phyloP scores from a whole-genome alignment of 92 coral and sea anemone genomes.

The Metridium senile region DNA sequence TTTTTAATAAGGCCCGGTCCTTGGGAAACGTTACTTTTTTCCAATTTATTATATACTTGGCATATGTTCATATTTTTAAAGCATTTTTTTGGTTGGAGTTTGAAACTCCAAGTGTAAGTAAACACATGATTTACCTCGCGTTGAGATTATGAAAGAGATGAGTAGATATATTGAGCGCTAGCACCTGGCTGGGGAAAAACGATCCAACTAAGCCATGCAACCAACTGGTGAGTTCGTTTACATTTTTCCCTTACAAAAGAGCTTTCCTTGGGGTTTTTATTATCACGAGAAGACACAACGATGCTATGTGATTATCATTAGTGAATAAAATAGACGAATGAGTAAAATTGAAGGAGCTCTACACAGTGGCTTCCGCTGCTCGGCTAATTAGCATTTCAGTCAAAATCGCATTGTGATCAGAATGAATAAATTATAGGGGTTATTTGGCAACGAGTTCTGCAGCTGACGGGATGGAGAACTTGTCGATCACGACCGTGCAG shows the following conservation, averaged over 20 bases:
- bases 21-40: conserved; percentile 24
- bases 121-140: neutral
- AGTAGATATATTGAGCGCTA: conserved; percentile 12
- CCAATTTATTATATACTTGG: neutral
- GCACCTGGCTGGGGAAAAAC: conserved; percentile 12
- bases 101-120: neutral
- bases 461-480: conserved; percentile 46
- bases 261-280: conserved; percentile 11
- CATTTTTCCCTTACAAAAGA: neutral
- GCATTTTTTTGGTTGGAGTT: neutral
- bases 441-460: conserved; percentile 45
- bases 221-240: conserved; percentile 14
- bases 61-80: neutral
- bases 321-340: neutral
- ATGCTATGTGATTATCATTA: conserved; percentile 14
- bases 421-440: conserved; percentile 90
- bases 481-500: conserved; percentile 12
- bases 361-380: conserved; percentile 38
- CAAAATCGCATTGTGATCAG: conserved; percentile 53
- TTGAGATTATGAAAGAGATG: neutral
- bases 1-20: conserved; percentile 19
- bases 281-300: neutral
- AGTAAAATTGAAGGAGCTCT: conserved; percentile 19
- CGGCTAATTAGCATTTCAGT: conserved; percentile 84
- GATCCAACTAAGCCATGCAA: conserved; percentile 9